Evolutionary conservation across 2,888 invertebrate genomes (phyloP), one percentile per base, ranked within the genome.

Genomic region (Drosophila subsilvestris): DNA sequence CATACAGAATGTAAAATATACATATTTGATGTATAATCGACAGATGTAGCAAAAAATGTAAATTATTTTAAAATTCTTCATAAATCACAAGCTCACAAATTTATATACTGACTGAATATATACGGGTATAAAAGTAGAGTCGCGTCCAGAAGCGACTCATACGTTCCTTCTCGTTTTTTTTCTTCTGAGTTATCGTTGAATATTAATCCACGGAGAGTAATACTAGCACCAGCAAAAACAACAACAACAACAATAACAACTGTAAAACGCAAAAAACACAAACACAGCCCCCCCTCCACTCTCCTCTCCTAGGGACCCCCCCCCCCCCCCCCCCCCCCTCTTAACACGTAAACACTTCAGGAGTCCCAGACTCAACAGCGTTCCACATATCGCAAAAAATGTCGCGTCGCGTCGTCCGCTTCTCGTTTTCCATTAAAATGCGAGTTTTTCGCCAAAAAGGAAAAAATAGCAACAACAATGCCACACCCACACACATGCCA

Each of bases 121-220:
- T n/a, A n/a, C n/a, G n/a, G n/a, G n/a, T n/a, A n/a, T n/a, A n/a
- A n/a, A n/a, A n/a, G n/a, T n/a, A n/a, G n/a, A n/a, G n/a, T n/a
- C n/a, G n/a, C n/a, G n/a, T n/a, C n/a, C n/a, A n/a, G n/a, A n/a
- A n/a, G n/a, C n/a, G n/a, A n/a, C n/a, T n/a, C n/a, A n/a, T n/a
- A n/a, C n/a, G n/a, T n/a, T n/a, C n/a, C n/a, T n/a, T n/a, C n/a
- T n/a, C n/a, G 25, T 17, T 49, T 17, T 20, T 42, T 25, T 49
- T 17, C n/a, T 42, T 22, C 25, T 44, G 80, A 80, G 84, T 86
- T 89, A 86, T 84, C 86, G 87, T 70, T 73, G 85, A 83, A 73
- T 86, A 89, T 80, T 80, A 82, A 78, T 84, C 89, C 88, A 67
- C 76, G 75, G 88, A 87, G 88, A 85, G 78, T 75, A 79, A 85